These are phyloP conservation scores for Athalia circularis DNA, from an alignment of 2,888 invertebrate species.

Conservation along the genomic window DNA sequence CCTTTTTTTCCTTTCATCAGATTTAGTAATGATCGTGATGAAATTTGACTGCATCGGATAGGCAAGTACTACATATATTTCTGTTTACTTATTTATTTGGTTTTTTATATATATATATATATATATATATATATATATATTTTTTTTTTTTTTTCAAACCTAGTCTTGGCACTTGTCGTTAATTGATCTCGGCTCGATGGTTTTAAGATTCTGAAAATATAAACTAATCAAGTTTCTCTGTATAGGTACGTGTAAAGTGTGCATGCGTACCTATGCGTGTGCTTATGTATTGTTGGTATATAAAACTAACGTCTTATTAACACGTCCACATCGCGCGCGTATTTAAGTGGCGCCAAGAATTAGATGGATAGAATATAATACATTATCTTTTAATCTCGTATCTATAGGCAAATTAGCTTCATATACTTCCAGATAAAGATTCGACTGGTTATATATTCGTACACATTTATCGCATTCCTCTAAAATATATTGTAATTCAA, in stretches of 20 bases:
- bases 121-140: not conserved
- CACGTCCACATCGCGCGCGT: not conserved
- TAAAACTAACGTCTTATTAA: constrained; percentile 24
- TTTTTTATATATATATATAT: not conserved
- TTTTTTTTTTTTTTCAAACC: not conserved
- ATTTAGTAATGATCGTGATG: not conserved
- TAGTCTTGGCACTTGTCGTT: constrained; percentile 14
- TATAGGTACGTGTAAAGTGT: not conserved
- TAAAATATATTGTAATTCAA: too few relatives aligned
- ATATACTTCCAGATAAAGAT: too few relatives aligned
- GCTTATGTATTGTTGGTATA: too few relatives aligned
- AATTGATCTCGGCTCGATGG: constrained; percentile 4
- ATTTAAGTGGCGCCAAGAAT: not conserved
- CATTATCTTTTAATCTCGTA: too few relatives aligned
- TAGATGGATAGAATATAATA: too few relatives aligned
- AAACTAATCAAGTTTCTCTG: not conserved
- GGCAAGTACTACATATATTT: not conserved
- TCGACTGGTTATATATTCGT: too few relatives aligned
- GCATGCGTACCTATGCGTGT: too few relatives aligned
- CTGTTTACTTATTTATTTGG: not conserved
- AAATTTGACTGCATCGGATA: not conserved
- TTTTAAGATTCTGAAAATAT: constrained; percentile 13
- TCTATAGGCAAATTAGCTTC: too few relatives aligned
- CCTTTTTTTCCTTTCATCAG: not conserved
- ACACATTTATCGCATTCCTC: too few relatives aligned